phyloP scores from a whole-genome alignment of 1,140 invertebrate genomes.

The Cyclargus thomasi region DNA sequence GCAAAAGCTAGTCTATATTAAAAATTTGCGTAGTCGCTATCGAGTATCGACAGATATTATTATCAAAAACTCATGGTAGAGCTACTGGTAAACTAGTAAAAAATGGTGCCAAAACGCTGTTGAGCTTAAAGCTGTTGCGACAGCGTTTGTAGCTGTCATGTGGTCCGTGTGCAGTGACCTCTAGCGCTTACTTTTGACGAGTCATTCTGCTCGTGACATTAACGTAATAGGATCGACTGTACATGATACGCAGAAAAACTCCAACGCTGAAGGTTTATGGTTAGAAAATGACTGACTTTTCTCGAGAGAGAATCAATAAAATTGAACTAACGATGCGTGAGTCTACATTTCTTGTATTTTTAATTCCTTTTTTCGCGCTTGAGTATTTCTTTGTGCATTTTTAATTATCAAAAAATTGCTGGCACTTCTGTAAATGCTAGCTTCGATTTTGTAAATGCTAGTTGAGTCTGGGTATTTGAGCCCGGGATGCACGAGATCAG shows the following conservation, averaged over 20 bases:
- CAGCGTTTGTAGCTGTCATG: too few species aligned
- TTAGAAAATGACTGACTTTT: conserved; percentile 21
- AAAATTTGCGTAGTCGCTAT: too few species aligned
- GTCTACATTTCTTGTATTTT: not conserved
- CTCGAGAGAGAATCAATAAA: conserved; percentile 28
- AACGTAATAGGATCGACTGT: conserved; percentile 32
- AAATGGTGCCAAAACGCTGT: too few species aligned
- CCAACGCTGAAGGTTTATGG: not conserved
- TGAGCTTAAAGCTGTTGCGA: too few species aligned
- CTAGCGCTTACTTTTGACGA: conserved; percentile 29
- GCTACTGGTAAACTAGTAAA: too few species aligned
- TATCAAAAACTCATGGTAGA: too few species aligned
- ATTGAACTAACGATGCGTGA: conserved; percentile 11
- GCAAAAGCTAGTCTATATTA: too few species aligned
- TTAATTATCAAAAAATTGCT: not conserved
- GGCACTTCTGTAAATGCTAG: not conserved
- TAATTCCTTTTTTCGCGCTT: not conserved
- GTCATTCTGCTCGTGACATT: conserved; percentile 36
- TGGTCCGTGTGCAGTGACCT: not conserved
- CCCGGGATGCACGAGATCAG: too few species aligned
- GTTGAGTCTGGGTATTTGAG: too few species aligned
- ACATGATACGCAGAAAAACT: conserved; percentile 6
- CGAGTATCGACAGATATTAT: too few species aligned
- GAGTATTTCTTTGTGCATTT: not conserved
- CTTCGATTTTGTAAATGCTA: too few species aligned